These are phyloP conservation scores for Ricordea florida DNA, from an alignment of 92 coral and sea anemone species.

Conservation along the genomic window DNA sequence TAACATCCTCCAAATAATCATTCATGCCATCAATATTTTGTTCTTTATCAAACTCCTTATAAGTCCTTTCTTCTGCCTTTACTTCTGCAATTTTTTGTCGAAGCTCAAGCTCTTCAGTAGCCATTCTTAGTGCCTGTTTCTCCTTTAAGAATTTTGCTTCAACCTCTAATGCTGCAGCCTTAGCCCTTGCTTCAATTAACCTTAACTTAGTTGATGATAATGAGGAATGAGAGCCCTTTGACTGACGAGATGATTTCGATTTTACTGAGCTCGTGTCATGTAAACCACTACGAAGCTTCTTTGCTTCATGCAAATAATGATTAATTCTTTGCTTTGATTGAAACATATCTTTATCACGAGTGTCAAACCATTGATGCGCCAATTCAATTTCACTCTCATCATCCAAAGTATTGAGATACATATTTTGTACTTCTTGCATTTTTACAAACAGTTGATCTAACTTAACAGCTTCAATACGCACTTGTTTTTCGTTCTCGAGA, in stretches of 20 bases:
- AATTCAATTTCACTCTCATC: slow-evolving; percentile 4
- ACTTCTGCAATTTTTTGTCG: slow-evolving; percentile 61
- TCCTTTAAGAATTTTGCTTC: slow-evolving; percentile 13
- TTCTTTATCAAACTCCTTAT: slow-evolving; percentile 41
- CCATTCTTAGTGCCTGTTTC: neutral
- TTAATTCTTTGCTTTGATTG: slow-evolving; percentile 36
- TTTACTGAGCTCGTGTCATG: neutral
- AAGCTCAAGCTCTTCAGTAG: slow-evolving; percentile 48
- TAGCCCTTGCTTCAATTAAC: slow-evolving; percentile 12
- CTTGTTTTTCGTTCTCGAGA: slow-evolving; percentile 30
- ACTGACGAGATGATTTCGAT: neutral
- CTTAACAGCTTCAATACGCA: slow-evolving; percentile 23
- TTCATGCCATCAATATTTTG: slow-evolving; percentile 16
- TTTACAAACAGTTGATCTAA: slow-evolving; percentile 30
- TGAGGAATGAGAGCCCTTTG: neutral
- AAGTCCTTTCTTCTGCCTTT: slow-evolving; percentile 63
- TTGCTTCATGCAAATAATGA: neutral
- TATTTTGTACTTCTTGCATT: slow-evolving; percentile 18
- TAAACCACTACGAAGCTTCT: neutral
- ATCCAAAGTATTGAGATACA: neutral
- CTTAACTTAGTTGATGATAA: neutral
- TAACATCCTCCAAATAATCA: neutral
- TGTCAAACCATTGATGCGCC: slow-evolving; percentile 18
- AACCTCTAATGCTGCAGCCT: slow-evolving; percentile 34
- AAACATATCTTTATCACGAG: slow-evolving; percentile 24